phyloP scores from a whole-genome alignment of 2,888 invertebrate species.

The Rhamnusium bicolor region DNA sequence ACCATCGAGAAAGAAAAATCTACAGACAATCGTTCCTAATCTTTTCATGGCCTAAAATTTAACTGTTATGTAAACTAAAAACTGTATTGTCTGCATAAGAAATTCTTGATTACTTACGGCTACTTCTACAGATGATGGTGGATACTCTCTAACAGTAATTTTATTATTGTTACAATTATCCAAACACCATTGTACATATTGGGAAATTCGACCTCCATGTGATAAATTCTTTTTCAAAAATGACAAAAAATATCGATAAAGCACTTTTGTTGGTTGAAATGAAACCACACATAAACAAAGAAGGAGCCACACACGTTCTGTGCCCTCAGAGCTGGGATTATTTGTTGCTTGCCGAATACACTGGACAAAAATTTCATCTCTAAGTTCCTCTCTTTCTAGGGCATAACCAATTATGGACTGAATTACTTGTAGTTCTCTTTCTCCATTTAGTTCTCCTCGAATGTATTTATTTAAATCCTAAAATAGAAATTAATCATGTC shows the following conservation, averaged over 20 bases:
- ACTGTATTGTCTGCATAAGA: no score
- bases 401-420: conserved; percentile 90
- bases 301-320: conserved; percentile 90
- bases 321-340: conserved; percentile 88
- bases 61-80: no score
- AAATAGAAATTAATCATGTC: conserved; percentile 44
- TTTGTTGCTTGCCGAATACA: conserved; percentile 91
- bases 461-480: conserved; percentile 93
- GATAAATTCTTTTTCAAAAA: conserved; percentile 82
- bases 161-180: conserved; percentile 93
- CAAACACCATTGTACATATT: conserved; percentile 95
- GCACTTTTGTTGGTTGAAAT: conserved; percentile 90
- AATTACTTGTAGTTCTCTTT: conserved; percentile 86
- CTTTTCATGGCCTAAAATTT: conserved; percentile 88
- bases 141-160: conserved; percentile 84
- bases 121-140: conserved; percentile 94
- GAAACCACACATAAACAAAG: conserved; percentile 92
- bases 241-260: conserved; percentile 86
- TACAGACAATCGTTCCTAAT: conserved; percentile 92
- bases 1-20: conserved; percentile 95
- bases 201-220: conserved; percentile 81
- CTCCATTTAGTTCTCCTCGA: conserved; percentile 89
- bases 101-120: conserved; percentile 84
- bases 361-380: conserved; percentile 94
- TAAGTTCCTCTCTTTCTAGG: conserved; percentile 90